A percentile compares a stretch with the other conserved stretches of the same genome.
Evolutionary conservation across 2,113 vertebrate species (phyloP).

Genomic region (Heliornis fulica): DNA sequence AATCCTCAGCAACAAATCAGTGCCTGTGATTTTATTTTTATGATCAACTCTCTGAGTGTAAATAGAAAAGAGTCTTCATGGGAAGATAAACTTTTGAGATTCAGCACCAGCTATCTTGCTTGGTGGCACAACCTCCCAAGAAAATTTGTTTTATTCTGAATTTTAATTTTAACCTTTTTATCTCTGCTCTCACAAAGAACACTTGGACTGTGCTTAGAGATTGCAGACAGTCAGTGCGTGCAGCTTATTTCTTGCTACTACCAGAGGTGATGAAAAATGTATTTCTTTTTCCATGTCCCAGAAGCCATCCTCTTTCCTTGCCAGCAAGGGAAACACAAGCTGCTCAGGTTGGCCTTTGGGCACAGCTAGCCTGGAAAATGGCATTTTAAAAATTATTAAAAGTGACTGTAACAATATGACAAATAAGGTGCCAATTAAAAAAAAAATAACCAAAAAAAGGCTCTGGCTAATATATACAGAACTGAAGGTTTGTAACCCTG

Average conservation of each 20-base stretch:
- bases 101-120: background rate
- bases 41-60: background rate
- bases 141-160: background rate
- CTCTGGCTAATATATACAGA: background rate
- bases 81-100: background rate
- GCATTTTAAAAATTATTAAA: background rate
- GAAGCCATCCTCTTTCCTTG: background rate
- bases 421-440: background rate
- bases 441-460: background rate
- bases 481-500: background rate
- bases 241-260: background rate
- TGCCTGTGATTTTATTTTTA: background rate
- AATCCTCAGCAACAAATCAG: background rate
- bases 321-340: background rate
- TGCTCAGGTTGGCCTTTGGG: background rate
- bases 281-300: background rate
- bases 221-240: background rate
- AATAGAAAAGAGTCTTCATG: background rate
- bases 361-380: background rate
- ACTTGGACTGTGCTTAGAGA: background rate
- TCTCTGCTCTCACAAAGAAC: background rate
- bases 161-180: background rate
- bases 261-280: background rate
- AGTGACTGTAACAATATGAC: background rate
- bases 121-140: background rate